These are phyloP conservation scores for Irena cyanogastra DNA, from an alignment of 2,113 vertebrate genomes.

Conservation along the genomic window DNA sequence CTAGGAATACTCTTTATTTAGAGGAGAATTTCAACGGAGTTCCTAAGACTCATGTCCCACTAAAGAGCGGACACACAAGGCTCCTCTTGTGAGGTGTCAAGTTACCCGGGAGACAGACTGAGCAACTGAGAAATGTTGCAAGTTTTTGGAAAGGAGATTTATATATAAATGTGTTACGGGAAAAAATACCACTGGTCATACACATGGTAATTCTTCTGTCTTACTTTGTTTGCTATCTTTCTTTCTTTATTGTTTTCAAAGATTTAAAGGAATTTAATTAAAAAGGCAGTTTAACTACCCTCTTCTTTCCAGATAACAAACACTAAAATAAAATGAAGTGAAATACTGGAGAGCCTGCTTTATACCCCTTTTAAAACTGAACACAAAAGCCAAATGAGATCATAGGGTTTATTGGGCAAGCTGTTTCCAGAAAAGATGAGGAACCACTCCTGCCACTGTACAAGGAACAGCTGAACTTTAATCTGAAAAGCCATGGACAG, in stretches of 20 bases:
- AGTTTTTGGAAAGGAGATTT: slow-evolving; percentile 57
- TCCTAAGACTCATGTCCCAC: neutral
- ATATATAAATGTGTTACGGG: slow-evolving; percentile 51
- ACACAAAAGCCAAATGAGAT: slow-evolving; percentile 57
- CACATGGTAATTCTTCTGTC: slow-evolving; percentile 53
- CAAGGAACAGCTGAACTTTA: neutral
- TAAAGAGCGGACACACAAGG: slow-evolving; percentile 35
- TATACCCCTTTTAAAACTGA: slow-evolving; percentile 18
- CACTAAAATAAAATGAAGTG: slow-evolving; percentile 41
- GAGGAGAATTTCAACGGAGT: neutral
- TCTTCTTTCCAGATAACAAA: slow-evolving; percentile 46
- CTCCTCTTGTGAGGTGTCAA: slow-evolving; percentile 48
- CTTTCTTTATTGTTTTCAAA: slow-evolving; percentile 44
- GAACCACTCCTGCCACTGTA: neutral
- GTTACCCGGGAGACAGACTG: slow-evolving; percentile 60
- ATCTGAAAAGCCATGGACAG: neutral
- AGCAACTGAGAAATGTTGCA: slow-evolving; percentile 41
- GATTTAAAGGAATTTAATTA: slow-evolving; percentile 64
- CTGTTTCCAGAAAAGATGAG: neutral
- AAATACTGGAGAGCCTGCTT: slow-evolving; percentile 26
- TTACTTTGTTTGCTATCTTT: slow-evolving; percentile 45
- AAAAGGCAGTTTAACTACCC: slow-evolving; percentile 54
- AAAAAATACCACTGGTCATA: slow-evolving; percentile 38
- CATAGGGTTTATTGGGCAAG: neutral
- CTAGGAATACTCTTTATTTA: neutral